Percentiles rank a stretch among this genome's conserved stretches.
These are phyloP conservation scores for Drosophila sturtevanti DNA, from an alignment of 1,140 invertebrate species.

Conservation along the genomic window DNA sequence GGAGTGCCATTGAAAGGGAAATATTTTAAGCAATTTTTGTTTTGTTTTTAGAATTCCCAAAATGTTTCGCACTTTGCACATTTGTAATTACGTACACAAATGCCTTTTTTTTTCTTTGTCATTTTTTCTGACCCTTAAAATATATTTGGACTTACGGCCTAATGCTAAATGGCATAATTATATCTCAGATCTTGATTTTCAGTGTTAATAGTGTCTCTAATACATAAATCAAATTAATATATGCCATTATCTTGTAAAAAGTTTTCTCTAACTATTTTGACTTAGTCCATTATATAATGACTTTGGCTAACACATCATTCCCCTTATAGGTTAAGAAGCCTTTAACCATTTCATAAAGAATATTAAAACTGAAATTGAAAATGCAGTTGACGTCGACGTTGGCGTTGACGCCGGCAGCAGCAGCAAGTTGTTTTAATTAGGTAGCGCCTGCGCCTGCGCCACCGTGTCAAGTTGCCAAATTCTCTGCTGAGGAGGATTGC, in stretches of 20 bases:
- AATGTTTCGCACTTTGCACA: neutral
- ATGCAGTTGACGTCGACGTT: neutral
- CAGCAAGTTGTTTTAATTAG: neutral
- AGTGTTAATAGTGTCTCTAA: too few relatives aligned
- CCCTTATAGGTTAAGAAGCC: too few relatives aligned
- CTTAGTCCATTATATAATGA: too few relatives aligned
- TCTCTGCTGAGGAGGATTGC: conserved; percentile 50
- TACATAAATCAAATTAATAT: too few relatives aligned
- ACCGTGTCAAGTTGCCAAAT: conserved; percentile 52
- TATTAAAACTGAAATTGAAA: neutral
- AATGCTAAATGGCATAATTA: neutral
- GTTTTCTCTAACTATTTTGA: too few relatives aligned
- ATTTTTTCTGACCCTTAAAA: neutral
- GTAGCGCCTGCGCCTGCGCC: conserved; percentile 10
- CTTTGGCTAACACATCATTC: too few relatives aligned
- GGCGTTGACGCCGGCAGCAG: conserved; percentile 25
- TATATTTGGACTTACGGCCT: neutral
- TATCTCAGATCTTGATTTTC: too few relatives aligned
- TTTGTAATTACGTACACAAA: neutral
- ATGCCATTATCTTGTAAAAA: too few relatives aligned
- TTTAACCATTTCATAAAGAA: too few relatives aligned
- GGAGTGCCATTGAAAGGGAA: too few relatives aligned
- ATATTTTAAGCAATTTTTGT: neutral
- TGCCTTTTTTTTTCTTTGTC: neutral
- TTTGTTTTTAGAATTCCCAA: neutral